Base-by-base conservation (phyloP, 2,888 invertebrate species). In the Pecten maximus region DNA sequence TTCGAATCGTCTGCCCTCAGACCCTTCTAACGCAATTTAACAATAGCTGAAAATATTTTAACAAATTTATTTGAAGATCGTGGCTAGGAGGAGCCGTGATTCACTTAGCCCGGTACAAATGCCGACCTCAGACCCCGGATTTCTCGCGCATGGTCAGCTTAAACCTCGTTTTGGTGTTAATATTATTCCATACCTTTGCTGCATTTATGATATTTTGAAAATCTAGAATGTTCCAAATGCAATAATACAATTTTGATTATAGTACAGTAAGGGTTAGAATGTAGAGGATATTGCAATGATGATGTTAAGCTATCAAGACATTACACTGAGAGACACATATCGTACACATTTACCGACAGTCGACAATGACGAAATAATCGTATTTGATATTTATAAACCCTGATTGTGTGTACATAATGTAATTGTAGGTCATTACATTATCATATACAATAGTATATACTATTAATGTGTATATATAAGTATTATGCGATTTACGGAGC, bases 21-120 rank as follows among this genome's bases (percentile, higher is more conserved):
- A 74, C 28, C 74, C 74, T 74, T 74, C 74, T 35, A 74, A 74
- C 74, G 74, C 74, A 74, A 74, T 74, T 74, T 74, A 74, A 74
- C 74, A 74, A 74, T 74, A 15, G 74, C 74, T 28, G 74, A 74
- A 74, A 74, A 28, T 74, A 74, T 74, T 74, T 74, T 74, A 74
- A 74, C 74, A 74, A 74, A 74, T 28, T 74, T 74, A 35, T 74
- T 74, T 74, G 35, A 74, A 74, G 74, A 74, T 74, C 74, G 74
- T 74, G 74, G 74, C 74, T 74, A 35, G 23, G 35, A 74, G 35
- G 74, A 74, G 74, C 35, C 16, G 74, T 74, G 74, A 74, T 74
- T 74, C 74, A 74, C 74, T 74, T 74, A 74, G 35, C 35, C 74
- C 74, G 19, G 74, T 74, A 74, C 28, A 74, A 74, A 74, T 23